A percentile compares a stretch with the other conserved stretches of the same genome.
Evolutionary conservation across 2,113 vertebrate genomes (phyloP).

Genomic region (Phocoena phocoena): DNA sequence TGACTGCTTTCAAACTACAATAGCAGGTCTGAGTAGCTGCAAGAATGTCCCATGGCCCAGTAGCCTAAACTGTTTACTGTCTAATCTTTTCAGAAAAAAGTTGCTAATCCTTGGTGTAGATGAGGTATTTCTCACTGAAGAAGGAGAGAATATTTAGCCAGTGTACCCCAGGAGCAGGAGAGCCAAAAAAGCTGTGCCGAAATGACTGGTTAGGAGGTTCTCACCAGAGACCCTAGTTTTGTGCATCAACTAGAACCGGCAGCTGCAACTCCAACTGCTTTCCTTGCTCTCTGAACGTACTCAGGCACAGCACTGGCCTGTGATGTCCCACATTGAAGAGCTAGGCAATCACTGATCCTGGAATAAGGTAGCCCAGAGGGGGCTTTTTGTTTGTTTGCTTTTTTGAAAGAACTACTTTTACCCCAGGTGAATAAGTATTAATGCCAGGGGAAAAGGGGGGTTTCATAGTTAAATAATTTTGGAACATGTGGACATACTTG

Average conservation of each 20-base stretch:
- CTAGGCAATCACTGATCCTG: neutral
- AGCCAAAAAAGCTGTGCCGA: neutral
- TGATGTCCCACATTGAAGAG: neutral
- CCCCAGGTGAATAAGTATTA: neutral
- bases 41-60: neutral
- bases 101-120: neutral
- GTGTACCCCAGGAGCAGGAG: neutral
- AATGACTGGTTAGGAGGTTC: neutral
- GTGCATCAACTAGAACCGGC: neutral
- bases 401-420: neutral
- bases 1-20: neutral
- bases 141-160: neutral
- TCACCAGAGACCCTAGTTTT: neutral
- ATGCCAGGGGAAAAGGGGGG: neutral
- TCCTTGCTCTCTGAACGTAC: neutral
- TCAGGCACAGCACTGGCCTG: neutral
- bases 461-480: neutral
- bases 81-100: neutral
- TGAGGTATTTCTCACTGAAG: neutral
- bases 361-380: neutral
- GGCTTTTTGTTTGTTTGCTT: neutral
- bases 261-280: neutral
- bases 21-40: neutral
- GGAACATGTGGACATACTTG: neutral
- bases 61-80: neutral